Evolutionary conservation across 2,797 vertebrate genomes (phyloP).

Genomic region (Botia almorhae): DNA sequence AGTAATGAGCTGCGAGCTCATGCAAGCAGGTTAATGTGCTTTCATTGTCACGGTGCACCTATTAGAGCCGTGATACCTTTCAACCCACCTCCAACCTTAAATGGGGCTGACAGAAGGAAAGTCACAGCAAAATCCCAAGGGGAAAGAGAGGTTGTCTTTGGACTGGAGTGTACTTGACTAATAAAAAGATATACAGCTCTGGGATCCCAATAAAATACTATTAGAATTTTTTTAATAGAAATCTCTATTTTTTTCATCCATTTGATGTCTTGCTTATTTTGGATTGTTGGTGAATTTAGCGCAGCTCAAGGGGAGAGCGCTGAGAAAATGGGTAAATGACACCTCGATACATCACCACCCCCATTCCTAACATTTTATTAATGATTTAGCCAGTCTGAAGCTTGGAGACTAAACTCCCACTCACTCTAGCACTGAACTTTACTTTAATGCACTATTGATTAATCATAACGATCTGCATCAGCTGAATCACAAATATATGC

Average conservation of each 20-base stretch:
- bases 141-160: conserved; percentile 74
- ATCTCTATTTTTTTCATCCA: conserved; percentile 35
- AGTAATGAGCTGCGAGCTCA: conserved; percentile 73
- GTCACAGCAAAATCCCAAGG: conserved; percentile 75
- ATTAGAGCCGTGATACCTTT: conserved; percentile 81
- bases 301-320: conserved; percentile 56
- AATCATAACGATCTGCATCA: conserved; percentile 56
- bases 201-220: conserved; percentile 70
- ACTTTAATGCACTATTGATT: conserved; percentile 63
- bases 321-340: conserved; percentile 47
- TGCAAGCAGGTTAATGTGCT: conserved; percentile 79
- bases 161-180: conserved; percentile 78
- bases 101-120: conserved; percentile 52
- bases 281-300: conserved; percentile 61
- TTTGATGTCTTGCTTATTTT: conserved; percentile 42
- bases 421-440: conserved; percentile 45
- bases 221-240: background rate
- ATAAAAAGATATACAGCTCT: conserved; percentile 81
- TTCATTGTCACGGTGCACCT: conserved; percentile 78
- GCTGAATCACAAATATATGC: conserved; percentile 55
- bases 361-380: conserved; percentile 42
- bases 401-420: conserved; percentile 39
- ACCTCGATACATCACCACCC: conserved; percentile 56
- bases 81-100: conserved; percentile 18
- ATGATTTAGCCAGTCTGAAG: conserved; percentile 46